phyloP scores from a whole-genome alignment of 2,797 vertebrate species.

The Chelon auratus region DNA sequence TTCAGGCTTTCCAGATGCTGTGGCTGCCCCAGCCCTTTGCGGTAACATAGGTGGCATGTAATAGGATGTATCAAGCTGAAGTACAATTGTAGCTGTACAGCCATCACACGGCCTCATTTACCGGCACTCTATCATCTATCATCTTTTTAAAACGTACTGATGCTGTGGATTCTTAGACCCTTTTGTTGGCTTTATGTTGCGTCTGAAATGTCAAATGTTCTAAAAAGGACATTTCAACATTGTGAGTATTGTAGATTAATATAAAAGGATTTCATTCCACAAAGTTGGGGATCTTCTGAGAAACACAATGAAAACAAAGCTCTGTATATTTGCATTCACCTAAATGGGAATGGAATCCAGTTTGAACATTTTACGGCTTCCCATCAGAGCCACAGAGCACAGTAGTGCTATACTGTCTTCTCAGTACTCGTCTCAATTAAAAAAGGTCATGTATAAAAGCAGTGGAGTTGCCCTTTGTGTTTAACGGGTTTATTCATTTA shows the following conservation, averaged over 20 bases:
- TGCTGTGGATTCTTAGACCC: background rate
- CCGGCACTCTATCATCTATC: background rate
- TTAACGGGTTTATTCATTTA: no score
- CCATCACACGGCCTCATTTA: slow-evolving; percentile 14
- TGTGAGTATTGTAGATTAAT: background rate
- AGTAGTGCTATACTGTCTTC: background rate
- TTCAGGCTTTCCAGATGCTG: slow-evolving; percentile 42
- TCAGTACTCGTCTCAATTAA: background rate
- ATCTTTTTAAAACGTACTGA: no score
- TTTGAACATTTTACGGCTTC: no score
- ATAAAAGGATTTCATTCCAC: background rate
- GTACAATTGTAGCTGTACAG: slow-evolving; percentile 8
- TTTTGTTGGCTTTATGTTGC: background rate
- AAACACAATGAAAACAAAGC: no score
- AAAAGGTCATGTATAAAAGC: background rate
- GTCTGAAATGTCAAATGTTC: background rate
- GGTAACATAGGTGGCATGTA: slow-evolving; percentile 5
- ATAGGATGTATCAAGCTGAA: slow-evolving; percentile 7
- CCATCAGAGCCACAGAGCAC: background rate
- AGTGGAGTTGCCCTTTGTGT: no score
- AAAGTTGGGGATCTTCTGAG: background rate
- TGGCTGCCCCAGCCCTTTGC: slow-evolving; percentile 15
- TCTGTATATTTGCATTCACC: background rate
- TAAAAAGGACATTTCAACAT: background rate
- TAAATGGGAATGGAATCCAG: background rate